phyloP scores from a whole-genome alignment of 1,140 invertebrate genomes.

The Listronotus oregonensis region DNA sequence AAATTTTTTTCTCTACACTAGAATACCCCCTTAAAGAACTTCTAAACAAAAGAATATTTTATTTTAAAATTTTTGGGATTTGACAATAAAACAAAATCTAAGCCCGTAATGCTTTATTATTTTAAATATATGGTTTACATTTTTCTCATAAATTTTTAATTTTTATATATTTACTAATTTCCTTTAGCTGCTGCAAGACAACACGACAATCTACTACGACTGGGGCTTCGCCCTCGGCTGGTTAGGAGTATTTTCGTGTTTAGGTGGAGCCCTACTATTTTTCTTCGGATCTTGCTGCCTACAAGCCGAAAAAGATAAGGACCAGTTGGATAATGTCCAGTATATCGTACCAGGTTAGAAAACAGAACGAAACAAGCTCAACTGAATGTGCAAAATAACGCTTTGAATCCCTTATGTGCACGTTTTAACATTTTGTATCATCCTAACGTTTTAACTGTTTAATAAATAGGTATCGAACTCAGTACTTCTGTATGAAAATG shows the following conservation, averaged over 20 bases:
- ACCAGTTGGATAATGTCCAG: constrained; percentile 77
- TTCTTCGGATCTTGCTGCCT: constrained; percentile 79
- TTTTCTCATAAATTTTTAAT: no score
- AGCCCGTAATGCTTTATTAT: no score
- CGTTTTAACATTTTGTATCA: no score
- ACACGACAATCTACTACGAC: constrained; percentile 73
- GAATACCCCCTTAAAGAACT: no score
- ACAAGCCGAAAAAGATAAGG: constrained; percentile 68
- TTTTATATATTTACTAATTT: constrained; percentile 32
- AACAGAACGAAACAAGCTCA: background rate
- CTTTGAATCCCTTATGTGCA: constrained; percentile 1
- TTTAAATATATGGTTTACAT: no score
- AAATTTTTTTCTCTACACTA: no score
- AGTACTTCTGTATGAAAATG: no score
- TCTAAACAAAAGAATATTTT: no score
- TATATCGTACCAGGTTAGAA: constrained; percentile 84
- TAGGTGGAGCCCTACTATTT: constrained; percentile 77
- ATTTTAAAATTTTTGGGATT: no score
- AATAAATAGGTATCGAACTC: no score
- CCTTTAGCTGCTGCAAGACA: constrained; percentile 71
- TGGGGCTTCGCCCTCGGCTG: constrained; percentile 86
- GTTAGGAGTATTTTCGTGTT: constrained; percentile 76
- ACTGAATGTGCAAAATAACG: background rate
- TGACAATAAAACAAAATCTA: no score
- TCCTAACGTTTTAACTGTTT: no score